These are phyloP conservation scores for Synanthedon formicaeformis DNA, from an alignment of 2,888 invertebrate species.

Conservation along the genomic window DNA sequence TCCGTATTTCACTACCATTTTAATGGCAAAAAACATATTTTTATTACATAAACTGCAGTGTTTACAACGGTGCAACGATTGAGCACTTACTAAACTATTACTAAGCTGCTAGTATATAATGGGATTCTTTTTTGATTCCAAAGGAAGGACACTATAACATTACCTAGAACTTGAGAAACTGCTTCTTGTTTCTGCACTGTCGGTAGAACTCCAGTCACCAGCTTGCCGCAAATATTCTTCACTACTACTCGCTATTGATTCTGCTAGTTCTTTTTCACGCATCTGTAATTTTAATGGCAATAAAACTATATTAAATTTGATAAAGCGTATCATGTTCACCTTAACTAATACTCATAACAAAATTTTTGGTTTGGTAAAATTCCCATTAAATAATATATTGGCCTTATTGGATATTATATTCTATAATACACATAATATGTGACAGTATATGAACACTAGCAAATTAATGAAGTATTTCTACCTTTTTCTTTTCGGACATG, in stretches of 20 bases:
- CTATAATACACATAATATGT: slow-evolving; percentile 3
- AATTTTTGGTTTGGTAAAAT: no score
- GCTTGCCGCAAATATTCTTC: slow-evolving; percentile 54
- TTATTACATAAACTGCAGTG: no score
- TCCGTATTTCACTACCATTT: no score
- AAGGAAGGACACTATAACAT: neutral
- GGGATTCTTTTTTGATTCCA: no score
- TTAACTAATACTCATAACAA: no score
- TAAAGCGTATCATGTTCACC: no score
- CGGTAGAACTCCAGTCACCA: slow-evolving; percentile 44
- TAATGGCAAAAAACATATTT: no score
- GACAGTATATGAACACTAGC: slow-evolving; percentile 1
- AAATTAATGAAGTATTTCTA: slow-evolving; percentile 6
- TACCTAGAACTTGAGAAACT: slow-evolving; percentile 1
- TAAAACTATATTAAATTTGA: no score
- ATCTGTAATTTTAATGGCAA: slow-evolving; percentile 12
- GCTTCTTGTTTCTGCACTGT: slow-evolving; percentile 35
- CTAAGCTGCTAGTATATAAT: no score
- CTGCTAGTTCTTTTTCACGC: slow-evolving; percentile 43
- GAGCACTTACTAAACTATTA: no score
- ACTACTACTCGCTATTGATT: slow-evolving; percentile 52
- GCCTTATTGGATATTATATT: slow-evolving; percentile 13
- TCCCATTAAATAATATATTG: neutral
- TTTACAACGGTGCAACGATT: no score
- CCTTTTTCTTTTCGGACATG: slow-evolving; percentile 44